Base-by-base conservation (phyloP, 2,888 invertebrate species). In the Clitarchus hookeri region DNA sequence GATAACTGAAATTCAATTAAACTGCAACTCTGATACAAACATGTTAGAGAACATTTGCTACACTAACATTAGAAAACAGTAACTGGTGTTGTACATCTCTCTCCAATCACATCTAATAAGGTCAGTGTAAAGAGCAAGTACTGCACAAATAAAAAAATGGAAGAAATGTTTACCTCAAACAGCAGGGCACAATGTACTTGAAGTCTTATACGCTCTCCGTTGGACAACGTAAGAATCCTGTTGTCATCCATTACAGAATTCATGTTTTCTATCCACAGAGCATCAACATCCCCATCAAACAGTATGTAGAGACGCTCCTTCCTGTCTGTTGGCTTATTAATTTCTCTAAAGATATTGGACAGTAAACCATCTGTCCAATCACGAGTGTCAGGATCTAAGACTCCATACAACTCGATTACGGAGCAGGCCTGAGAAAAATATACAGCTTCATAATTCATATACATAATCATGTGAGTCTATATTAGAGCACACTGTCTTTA, bases 211-310 rank as follows among this genome's bases (percentile, higher is more conserved):
- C 97, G 93, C 92, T 98, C 97, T 86, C 98, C 98, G 91, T 98
- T 98, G 8, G 98, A 97, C 87, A 98, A 92, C 0, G 98, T 98
- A 86, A 98, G 92, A 80, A 98, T 92, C 90, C 96, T 96, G 91
- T 98, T 98, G 91, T 98, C 98, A 90, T 98, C 98, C 98, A 98
- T 98, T 2, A 98, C 98, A 0, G 98, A 97, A 92, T 98, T 98
- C 97, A 98, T 98, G 92, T 98, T 98, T 92, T 98, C 98, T 88
- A 98, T 97, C 98, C 98, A 98, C 79, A 98, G 93, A 0, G 98
- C 97, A 92, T 98, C 98, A 4, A 98, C 97, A 90, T 98, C 98
- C 4, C 98, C 98, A 90, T 98, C 98, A 92, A 98, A 98, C 84
- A 98, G 92, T 84, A 98, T 97, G 91, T 97, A 98, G 87, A 95